Evolutionary conservation across 2,888 invertebrate species (phyloP).

Genomic region (Volucella bombylans): DNA sequence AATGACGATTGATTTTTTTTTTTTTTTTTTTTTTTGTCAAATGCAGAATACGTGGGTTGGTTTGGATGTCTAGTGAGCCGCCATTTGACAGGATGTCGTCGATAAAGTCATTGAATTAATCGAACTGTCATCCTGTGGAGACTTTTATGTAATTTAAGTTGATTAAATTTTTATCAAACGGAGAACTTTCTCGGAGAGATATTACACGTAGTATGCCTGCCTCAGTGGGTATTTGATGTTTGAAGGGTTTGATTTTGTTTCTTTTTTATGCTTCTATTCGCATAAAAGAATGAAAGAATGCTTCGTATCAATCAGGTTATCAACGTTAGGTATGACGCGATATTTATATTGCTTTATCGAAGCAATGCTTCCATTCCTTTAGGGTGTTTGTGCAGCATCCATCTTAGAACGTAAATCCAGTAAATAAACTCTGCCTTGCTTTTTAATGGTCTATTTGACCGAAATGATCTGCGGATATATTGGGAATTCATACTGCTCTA

Average conservation of each 20-base stretch:
- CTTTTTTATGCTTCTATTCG: not conserved
- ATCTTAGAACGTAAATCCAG: no score
- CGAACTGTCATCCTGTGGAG: slow-evolving; percentile 62
- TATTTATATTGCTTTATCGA: no score
- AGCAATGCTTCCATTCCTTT: no score
- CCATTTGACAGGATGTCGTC: slow-evolving; percentile 51
- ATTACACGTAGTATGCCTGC: slow-evolving; percentile 50
- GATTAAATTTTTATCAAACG: slow-evolving; percentile 53
- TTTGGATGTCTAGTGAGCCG: not conserved
- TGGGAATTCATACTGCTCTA: no score
- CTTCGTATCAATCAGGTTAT: not conserved
- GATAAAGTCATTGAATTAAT: slow-evolving; percentile 68
- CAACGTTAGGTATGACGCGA: no score
- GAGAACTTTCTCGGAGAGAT: not conserved
- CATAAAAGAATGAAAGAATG: slow-evolving; percentile 7
- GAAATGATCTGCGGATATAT: no score
- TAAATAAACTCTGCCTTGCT: no score
- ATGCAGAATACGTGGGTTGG: not conserved
- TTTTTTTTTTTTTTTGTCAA: slow-evolving; percentile 30
- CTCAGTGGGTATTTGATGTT: slow-evolving; percentile 60
- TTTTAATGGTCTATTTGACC: no score
- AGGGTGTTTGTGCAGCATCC: no score
- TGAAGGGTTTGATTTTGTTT: slow-evolving; percentile 4
- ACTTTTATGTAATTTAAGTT: slow-evolving; percentile 61
- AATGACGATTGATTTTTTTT: slow-evolving; percentile 55